Evolutionary conservation across 1,140 invertebrate species (phyloP).

Genomic region (Hypothenemus hampei): DNA sequence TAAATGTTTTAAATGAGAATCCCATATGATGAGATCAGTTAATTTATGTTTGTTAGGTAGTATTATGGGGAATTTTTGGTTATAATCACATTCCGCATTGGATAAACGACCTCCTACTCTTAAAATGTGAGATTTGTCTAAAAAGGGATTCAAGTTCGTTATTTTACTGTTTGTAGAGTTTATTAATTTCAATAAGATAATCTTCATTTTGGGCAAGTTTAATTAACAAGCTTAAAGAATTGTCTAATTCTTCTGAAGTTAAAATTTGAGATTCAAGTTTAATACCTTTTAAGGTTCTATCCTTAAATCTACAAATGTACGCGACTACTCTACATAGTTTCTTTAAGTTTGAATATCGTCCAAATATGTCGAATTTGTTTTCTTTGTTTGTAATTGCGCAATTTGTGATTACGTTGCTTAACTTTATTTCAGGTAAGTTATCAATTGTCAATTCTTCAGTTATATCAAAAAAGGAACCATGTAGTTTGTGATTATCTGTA

Average conservation of each 20-base stretch:
- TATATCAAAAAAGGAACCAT: not conserved
- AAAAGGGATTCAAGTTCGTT: constrained; percentile 36
- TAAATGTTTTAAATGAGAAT: constrained; percentile 26
- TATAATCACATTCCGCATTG: constrained; percentile 31
- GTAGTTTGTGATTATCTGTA: not conserved
- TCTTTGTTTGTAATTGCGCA: not conserved
- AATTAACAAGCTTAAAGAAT: not conserved
- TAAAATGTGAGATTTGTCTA: constrained; percentile 43
- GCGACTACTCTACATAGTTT: not conserved
- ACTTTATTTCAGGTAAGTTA: constrained; percentile 13
- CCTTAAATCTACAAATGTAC: not conserved
- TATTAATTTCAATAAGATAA: not conserved
- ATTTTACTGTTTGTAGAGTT: constrained; percentile 11
- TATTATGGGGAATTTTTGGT: constrained; percentile 36
- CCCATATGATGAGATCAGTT: constrained; percentile 30
- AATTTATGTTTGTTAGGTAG: constrained; percentile 27
- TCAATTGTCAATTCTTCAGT: constrained; percentile 6
- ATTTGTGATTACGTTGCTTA: constrained; percentile 31
- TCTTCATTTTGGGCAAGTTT: not conserved
- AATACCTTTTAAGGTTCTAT: not conserved
- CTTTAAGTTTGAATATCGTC: not conserved
- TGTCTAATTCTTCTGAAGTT: constrained; percentile 1
- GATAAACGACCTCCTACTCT: constrained; percentile 45
- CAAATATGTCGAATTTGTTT: not conserved
- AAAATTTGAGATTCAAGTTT: not conserved